Percentiles rank a stretch among this genome's conserved stretches.
phyloP scores from a whole-genome alignment of 1,140 invertebrate genomes.

The Aporrectodea caliginosa region DNA sequence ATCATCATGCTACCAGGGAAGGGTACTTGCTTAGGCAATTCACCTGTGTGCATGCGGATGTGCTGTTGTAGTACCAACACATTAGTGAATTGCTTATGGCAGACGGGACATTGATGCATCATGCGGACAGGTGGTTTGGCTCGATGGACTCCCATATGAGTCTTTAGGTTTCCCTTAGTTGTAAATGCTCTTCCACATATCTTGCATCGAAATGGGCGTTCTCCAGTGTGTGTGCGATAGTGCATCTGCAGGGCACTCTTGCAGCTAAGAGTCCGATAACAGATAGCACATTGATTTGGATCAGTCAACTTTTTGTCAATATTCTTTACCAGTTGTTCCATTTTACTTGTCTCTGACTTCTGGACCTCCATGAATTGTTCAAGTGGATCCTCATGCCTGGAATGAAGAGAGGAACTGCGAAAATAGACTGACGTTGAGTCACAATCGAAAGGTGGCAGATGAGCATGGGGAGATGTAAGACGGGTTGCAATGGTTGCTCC shows the following conservation, averaged over 20 bases:
- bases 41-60: constrained; percentile 66
- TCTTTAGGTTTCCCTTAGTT: constrained; percentile 97
- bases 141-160: constrained; percentile 98
- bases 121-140: constrained; percentile 71
- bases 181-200: constrained; percentile 96
- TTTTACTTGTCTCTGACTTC: constrained; percentile 88
- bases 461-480: background rate
- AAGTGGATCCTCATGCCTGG: constrained; percentile 66
- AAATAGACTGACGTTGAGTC: background rate
- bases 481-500: background rate
- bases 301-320: constrained; percentile 93
- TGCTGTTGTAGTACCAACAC: constrained; percentile 92
- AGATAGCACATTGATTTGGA: constrained; percentile 96
- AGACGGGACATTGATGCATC: constrained; percentile 94
- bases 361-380: constrained; percentile 78
- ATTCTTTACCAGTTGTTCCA: constrained; percentile 92
- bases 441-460: background rate
- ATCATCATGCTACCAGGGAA: background rate
- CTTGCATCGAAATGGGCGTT: constrained; percentile 92
- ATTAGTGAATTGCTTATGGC: constrained; percentile 96
- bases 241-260: constrained; percentile 99
- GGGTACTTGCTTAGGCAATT: background rate
- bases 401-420: background rate
- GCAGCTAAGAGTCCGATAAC: constrained; percentile 92
- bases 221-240: constrained; percentile 72